A percentile compares a stretch with the other conserved stretches of the same genome.
Evolutionary conservation across 2,113 vertebrate species (phyloP).

Genomic region (Anas platyrhynchos): DNA sequence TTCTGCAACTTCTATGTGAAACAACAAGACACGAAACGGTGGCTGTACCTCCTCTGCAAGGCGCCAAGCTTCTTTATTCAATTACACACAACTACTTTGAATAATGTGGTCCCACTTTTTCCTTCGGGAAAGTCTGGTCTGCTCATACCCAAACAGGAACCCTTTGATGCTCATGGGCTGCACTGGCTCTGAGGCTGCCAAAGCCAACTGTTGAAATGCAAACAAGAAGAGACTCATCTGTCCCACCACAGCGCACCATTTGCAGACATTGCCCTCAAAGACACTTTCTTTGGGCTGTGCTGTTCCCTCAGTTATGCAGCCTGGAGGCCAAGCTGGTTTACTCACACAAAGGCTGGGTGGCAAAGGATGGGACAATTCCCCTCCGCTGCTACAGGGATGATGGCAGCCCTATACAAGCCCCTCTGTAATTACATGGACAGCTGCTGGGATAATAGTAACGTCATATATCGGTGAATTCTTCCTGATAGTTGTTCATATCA

Average conservation of each 20-base stretch:
- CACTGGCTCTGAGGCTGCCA: background rate
- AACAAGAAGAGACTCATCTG: background rate
- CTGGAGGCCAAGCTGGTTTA: background rate
- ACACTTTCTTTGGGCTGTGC: background rate
- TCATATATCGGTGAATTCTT: background rate
- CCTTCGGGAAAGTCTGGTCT: background rate
- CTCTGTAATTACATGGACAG: background rate
- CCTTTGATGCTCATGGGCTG: slow-evolving; percentile 1
- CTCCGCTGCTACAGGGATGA: background rate
- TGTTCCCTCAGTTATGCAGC: rapidly evolving
- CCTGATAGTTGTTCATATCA: background rate
- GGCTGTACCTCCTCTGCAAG: background rate
- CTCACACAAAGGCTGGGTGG: background rate
- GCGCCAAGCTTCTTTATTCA: background rate
- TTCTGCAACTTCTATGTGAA: background rate
- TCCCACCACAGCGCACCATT: background rate
- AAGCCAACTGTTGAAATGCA: background rate
- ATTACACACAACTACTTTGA: background rate
- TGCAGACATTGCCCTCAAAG: background rate
- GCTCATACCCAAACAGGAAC: background rate
- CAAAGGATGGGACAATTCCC: background rate
- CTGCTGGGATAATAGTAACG: background rate
- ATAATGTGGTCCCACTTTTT: background rate
- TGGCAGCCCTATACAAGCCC: background rate
- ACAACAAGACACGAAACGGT: background rate